phyloP scores from a whole-genome alignment of 2,888 invertebrate genomes.

The Carterocephalus palaemon region DNA sequence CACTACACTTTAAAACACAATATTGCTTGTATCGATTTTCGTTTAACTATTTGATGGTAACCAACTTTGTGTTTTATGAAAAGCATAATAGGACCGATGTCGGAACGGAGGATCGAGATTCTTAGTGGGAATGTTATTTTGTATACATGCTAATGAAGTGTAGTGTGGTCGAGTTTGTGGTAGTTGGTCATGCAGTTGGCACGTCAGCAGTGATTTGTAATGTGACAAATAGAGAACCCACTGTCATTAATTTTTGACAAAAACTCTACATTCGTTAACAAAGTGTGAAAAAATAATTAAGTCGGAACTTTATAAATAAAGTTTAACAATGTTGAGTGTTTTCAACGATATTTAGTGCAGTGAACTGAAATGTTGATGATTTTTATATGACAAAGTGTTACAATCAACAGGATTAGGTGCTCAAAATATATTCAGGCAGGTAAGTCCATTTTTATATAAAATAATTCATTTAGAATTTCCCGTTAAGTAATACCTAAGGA shows the following conservation, averaged over 20 bases:
- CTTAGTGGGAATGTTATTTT: slow-evolving; percentile 62
- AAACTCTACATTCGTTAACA: not conserved
- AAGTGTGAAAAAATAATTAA: not conserved
- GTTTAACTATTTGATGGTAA: slow-evolving; percentile 32
- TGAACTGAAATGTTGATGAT: slow-evolving; percentile 35
- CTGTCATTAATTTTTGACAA: slow-evolving; percentile 18
- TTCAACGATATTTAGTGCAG: slow-evolving; percentile 25
- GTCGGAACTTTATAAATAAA: not conserved
- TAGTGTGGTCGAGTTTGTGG: slow-evolving; percentile 70
- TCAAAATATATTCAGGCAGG: slow-evolving; percentile 25
- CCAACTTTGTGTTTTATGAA: slow-evolving; percentile 42
- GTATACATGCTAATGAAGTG: slow-evolving; percentile 72
- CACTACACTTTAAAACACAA: slow-evolving; percentile 32
- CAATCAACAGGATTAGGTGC: slow-evolving; percentile 14
- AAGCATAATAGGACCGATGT: slow-evolving; percentile 38
- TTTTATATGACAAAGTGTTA: slow-evolving; percentile 18
- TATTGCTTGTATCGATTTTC: slow-evolving; percentile 30
- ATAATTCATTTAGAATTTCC: no score
- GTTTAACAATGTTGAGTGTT: slow-evolving; percentile 5
- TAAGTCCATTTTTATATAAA: not conserved
- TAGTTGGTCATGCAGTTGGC: slow-evolving; percentile 72
- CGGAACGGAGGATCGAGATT: slow-evolving; percentile 33
- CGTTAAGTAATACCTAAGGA: no score
- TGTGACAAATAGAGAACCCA: slow-evolving; percentile 50
- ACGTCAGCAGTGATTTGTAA: slow-evolving; percentile 67